Evolutionary conservation across 2,113 vertebrate species (phyloP).

Genomic region (Psilopsiagon aymara): DNA sequence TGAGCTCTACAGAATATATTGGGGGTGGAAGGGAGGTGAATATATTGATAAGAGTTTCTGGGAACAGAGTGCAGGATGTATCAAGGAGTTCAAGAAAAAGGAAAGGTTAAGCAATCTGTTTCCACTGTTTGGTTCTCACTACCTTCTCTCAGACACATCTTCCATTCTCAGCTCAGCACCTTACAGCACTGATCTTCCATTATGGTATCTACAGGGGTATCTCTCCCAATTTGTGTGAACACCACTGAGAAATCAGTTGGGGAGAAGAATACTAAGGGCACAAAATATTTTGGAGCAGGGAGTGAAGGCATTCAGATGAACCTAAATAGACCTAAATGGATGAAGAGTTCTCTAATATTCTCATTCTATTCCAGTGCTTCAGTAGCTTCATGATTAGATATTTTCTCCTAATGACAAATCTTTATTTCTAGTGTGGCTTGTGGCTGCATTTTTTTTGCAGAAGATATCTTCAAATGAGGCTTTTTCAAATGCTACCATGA

Average conservation of each 20-base stretch:
- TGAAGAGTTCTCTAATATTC: neutral
- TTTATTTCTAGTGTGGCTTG: neutral
- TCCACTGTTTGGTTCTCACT: neutral
- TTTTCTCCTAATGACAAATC: neutral
- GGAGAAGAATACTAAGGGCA: neutral
- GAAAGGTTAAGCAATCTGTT: neutral
- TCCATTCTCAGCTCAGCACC: neutral
- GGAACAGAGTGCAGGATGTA: neutral
- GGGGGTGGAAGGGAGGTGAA: neutral
- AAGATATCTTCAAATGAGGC: neutral
- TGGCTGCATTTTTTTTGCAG: neutral
- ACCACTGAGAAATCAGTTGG: neutral
- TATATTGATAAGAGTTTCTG: neutral
- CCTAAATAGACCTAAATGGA: neutral
- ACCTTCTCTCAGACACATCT: neutral
- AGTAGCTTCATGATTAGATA: neutral
- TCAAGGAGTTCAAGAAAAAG: neutral
- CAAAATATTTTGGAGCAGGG: neutral
- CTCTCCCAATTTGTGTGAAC: neutral
- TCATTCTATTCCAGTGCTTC: neutral
- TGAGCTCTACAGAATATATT: neutral
- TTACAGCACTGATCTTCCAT: neutral
- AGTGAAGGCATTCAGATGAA: neutral
- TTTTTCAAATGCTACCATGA: neutral
- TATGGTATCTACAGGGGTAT: neutral